Evolutionary conservation across 1,140 invertebrate genomes (phyloP).

Genomic region (Cotesia typhae): DNA sequence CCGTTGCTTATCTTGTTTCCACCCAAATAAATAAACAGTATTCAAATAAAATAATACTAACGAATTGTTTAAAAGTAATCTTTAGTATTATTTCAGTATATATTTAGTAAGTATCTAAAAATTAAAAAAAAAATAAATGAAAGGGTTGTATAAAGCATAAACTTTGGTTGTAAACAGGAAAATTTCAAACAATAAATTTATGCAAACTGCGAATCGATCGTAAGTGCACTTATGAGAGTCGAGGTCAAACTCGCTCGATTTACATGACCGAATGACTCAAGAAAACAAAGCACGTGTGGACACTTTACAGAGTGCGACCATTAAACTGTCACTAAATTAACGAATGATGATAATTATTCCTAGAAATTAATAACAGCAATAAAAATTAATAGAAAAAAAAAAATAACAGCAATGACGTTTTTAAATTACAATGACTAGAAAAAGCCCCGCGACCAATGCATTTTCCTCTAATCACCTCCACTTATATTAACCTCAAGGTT

Average conservation of each 20-base stretch:
- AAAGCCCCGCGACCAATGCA: conserved; percentile 20
- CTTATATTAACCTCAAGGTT: conserved; percentile 22
- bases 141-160: too few species aligned
- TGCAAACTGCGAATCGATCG: conserved; percentile 29
- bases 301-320: conserved; percentile 4
- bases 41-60: background rate
- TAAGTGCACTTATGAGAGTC: conserved; percentile 29
- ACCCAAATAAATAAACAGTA: background rate
- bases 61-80: background rate
- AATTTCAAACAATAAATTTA: background rate
- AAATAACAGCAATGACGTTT: background rate
- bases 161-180: background rate
- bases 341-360: background rate
- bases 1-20: conserved; percentile 5
- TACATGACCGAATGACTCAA: conserved; percentile 35
- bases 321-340: conserved; percentile 20
- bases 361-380: background rate
- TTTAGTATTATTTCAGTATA: background rate
- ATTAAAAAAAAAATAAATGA: too few species aligned
- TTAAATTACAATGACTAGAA: background rate
- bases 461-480: conserved; percentile 6
- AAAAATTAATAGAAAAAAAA: too few species aligned
- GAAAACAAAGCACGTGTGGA: conserved; percentile 32
- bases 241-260: conserved; percentile 36
- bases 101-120: too few species aligned